Evolutionary conservation across 2,113 vertebrate species (phyloP).

Genomic region (Cryptoleucopteryx plumbea): DNA sequence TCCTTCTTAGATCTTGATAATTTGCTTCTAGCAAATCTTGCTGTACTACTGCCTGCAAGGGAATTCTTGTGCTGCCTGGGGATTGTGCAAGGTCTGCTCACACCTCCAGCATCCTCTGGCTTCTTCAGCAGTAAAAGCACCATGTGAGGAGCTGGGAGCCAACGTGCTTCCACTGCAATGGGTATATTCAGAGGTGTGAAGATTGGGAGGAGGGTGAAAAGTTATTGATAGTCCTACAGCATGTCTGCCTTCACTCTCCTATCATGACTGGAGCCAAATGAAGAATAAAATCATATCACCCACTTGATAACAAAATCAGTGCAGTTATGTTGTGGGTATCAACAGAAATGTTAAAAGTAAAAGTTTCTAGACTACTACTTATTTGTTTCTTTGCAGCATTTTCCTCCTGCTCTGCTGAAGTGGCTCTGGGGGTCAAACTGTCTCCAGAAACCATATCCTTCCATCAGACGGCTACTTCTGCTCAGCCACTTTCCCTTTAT

Average conservation of each 20-base stretch:
- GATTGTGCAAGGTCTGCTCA: background rate
- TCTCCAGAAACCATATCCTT: background rate
- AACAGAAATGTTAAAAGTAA: background rate
- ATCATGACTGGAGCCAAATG: background rate
- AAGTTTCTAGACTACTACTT: background rate
- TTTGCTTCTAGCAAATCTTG: background rate
- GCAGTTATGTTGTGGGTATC: background rate
- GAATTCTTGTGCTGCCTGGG: background rate
- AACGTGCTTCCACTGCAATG: background rate
- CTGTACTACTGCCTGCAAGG: background rate
- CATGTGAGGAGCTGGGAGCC: background rate
- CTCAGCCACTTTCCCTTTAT: background rate
- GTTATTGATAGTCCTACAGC: background rate
- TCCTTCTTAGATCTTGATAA: background rate
- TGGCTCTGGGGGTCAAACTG: background rate
- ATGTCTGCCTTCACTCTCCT: background rate
- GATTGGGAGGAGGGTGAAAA: background rate
- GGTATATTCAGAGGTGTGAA: background rate
- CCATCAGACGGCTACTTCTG: background rate
- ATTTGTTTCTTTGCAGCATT: constrained; percentile 55
- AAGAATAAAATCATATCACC: background rate
- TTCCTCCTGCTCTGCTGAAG: constrained; percentile 7
- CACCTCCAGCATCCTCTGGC: background rate
- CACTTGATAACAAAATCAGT: background rate
- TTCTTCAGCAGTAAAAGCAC: background rate